Evolutionary conservation across 2,888 invertebrate genomes (phyloP), one percentile per base, ranked within the genome.

Genomic region (Maniola hyperantus): DNA sequence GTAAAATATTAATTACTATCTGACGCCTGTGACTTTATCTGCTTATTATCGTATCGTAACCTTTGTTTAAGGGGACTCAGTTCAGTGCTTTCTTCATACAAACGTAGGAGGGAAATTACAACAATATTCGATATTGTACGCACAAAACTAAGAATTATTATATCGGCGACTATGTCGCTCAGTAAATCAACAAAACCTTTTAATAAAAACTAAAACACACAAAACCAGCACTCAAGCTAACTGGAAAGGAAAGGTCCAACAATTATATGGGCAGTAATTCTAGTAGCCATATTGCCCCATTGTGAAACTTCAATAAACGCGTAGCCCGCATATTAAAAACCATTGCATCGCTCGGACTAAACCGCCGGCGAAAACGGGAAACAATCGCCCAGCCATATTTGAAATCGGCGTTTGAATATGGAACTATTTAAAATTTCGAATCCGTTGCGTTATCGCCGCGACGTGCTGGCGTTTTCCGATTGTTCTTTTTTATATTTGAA

Each of bases 381-480:
- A 91, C 91, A 91, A 89, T 89, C 83, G 87, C 73, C 76, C 76
- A 79, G 84, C 91, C 91, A 91, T 91, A 90, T 91, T 88, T 85
- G 90, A 88, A 88, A 86, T 84, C 82, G 79, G 79, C 81, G 84
- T 89, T 88, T 87, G 85, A 88, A 87, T 87, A 89, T 89, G 87
- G 88, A 89, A 91, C 90, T 92, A 91, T 91, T 92, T 92, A 89
- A 91, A 91, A 91, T 91, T 91, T 91, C 86, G 91, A 91, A 91
- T 90, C 89, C 91, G 91, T 91, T 90, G 87, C 88, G 89, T 90
- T 91, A 91, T 90, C 88, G 91, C 80, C 75, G 82, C 79, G 83
- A 90, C 91, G 90, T 89, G 91, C 84, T 85, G 85, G 85, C 87
- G 84, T 88, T 89, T 87, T 84, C 84, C 87, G 86, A 89, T 89